Evolutionary conservation across 92 coral and sea anemone genomes (phyloP), one percentile per base, ranked within the genome.

Genomic region (Phenganax subtilis): DNA sequence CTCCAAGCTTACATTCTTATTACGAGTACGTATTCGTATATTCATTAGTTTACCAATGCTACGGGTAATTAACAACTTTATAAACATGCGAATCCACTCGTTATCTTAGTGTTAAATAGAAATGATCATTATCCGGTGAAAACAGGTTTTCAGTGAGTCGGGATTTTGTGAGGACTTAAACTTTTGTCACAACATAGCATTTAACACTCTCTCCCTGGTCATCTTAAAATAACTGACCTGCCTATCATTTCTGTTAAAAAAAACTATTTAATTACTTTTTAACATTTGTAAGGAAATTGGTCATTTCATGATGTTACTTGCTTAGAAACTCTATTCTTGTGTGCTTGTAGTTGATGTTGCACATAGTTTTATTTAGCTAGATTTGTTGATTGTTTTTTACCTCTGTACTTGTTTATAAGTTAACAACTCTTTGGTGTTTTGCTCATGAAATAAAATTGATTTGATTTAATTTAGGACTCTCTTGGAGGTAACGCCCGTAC

Each of bases 401-500:
- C 25, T 20, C 25, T 20, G 25, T 20, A 37, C 47, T 37, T 37
- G 47, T 37, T 37, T 37, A 37, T 37, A 1, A 37, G 47, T 37
- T 37, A 37, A 5, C 5, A 37, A 37, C 47, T 59, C 3, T 6
- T 14, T 59, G 27, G 65, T 59, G 27, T 7, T 20, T 37, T 37
- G 47, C 47, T 37, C 47, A 37, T 37, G 47, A 37, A 37, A 1
- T 37, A 37, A 37, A 29, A 7, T 70, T 80, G 9, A 9, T 28
- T 81, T 44, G 12, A 31, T 52, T 37, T 51, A n/a, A 37, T 61
- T 0, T 68, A 93, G 98, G 99, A 96, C 59, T 96, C 99, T 29
- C 86, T 96, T 53, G 99, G 99, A 71, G 99, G 99, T 12, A 96
- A 96, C 87, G 99, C 99, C 6, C 87, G 96, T 65, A 96, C 99